Conservation (phyloP, 2,888 invertebrate species). For the Megastigmus dorsalis region DNA sequence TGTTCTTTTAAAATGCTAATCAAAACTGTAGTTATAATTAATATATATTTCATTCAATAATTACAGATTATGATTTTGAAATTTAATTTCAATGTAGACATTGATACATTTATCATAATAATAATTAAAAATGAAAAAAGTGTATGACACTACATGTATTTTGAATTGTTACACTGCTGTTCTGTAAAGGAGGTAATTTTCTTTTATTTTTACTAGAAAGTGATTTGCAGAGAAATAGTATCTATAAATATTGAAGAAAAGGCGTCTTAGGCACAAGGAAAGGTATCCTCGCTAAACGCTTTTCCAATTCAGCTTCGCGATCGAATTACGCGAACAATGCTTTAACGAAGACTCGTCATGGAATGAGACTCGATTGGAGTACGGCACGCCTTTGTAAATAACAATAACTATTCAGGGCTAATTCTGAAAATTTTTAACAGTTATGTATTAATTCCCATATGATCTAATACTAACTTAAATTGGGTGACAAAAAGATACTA, state of each 20-base stretch:
- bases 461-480: no score
- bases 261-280: conserved; percentile 37
- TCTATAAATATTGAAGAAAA: conserved; percentile 6
- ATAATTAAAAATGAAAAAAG: no score
- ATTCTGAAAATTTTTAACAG: neutral
- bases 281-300: conserved; percentile 51
- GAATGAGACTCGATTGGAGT: conserved; percentile 41
- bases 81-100: no score
- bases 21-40: no score
- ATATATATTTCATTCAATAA: no score
- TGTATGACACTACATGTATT: no score
- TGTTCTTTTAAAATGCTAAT: no score
- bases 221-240: neutral
- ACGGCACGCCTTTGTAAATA: conserved; percentile 30
- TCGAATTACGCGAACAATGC: conserved; percentile 37
- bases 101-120: no score
- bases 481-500: no score
- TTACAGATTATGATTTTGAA: no score
- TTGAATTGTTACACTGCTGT: conserved; percentile 26
- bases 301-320: conserved; percentile 46
- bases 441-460: neutral
- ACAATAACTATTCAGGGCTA: conserved; percentile 33
- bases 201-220: conserved; percentile 5
- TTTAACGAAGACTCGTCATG: conserved; percentile 43
- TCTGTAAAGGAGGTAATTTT: neutral